Base-by-base conservation (phyloP, 2,113 vertebrate species). In the Callospermophilus lateralis region DNA sequence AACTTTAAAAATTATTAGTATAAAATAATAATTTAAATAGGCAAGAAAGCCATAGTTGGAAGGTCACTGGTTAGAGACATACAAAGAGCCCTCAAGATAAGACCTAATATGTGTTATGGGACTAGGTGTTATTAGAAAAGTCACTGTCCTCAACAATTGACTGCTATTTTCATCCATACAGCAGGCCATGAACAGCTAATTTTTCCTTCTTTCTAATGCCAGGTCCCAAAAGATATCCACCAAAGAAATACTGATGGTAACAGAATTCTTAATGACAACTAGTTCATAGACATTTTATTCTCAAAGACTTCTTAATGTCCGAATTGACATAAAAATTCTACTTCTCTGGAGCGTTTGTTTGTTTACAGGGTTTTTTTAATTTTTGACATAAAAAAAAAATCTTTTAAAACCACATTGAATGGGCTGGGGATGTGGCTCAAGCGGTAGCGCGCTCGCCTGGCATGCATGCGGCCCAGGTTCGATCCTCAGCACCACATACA, bases 391-490 rank as follows among this genome's bases (percentile, higher is more conserved):
- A 45, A 76, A 77, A 93, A 90, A 39, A 85, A 34, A 93, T 42
- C 89, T 97, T 94, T 84, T 48, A 63, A 96, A 90, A 94, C 6
- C 42, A 42, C 42, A n/a, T n/a, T n/a, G n/a, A n/a, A n/a, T n/a
- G n/a, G n/a, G n/a, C n/a, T n/a, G n/a, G n/a, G n/a, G n/a, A n/a
- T n/a, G n/a, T n/a, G n/a, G n/a, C n/a, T n/a, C n/a, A n/a, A n/a
- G n/a, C n/a, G n/a, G n/a, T n/a, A n/a, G n/a, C n/a, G n/a, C n/a
- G n/a, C n/a, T n/a, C n/a, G n/a, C n/a, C n/a, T n/a, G n/a, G n/a
- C n/a, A n/a, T n/a, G n/a, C n/a, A n/a, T n/a, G n/a, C n/a, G n/a
- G n/a, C n/a, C n/a, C n/a, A n/a, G n/a, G n/a, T n/a, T n/a, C n/a
- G n/a, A n/a, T n/a, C n/a, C n/a, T n/a, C n/a, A n/a, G n/a, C n/a